A percentile compares a stretch with the other conserved stretches of the same genome.
Evolutionary conservation across 1,140 invertebrate species (phyloP).

Genomic region (Aleiodes sp.): DNA sequence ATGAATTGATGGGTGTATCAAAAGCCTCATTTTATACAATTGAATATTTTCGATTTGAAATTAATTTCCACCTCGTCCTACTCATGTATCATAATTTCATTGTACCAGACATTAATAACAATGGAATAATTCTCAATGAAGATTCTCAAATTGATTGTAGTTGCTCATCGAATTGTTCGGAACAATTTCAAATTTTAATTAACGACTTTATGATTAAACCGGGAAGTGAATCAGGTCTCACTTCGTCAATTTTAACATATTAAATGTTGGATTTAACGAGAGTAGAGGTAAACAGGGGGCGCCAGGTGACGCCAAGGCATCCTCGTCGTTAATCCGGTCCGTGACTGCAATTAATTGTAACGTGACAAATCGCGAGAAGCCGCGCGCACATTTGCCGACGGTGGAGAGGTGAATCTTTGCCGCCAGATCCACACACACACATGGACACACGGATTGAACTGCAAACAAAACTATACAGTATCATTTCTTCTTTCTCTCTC

Average conservation of each 20-base stretch:
- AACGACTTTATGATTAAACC: too few relatives aligned
- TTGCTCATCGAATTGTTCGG: too few relatives aligned
- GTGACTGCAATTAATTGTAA: conserved; percentile 55
- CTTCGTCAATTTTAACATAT: too few relatives aligned
- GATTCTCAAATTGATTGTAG: too few relatives aligned
- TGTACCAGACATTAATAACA: too few relatives aligned
- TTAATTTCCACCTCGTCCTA: too few relatives aligned
- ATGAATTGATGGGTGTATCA: not conserved
- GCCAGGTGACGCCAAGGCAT: conserved; percentile 40
- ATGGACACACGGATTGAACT: too few relatives aligned
- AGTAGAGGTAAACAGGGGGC: not conserved
- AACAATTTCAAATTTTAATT: too few relatives aligned
- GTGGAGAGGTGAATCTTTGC: conserved; percentile 37
- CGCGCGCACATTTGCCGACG: conserved; percentile 26
- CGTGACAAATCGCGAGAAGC: conserved; percentile 54
- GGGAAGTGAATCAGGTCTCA: too few relatives aligned
- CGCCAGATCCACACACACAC: conserved; percentile 38
- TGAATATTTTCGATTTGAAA: not conserved
- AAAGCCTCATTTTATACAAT: not conserved
- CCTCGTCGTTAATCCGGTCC: conserved; percentile 52
- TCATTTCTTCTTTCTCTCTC: conserved; percentile 25
- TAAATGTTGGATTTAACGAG: not conserved
- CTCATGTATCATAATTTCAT: too few relatives aligned
- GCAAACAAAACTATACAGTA: too few relatives aligned
- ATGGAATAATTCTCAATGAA: too few relatives aligned